A percentile compares a stretch with the other conserved stretches of the same genome.
Evolutionary conservation across 1,140 invertebrate genomes (phyloP).

Genomic region (Panagrolaimus sp.): DNA sequence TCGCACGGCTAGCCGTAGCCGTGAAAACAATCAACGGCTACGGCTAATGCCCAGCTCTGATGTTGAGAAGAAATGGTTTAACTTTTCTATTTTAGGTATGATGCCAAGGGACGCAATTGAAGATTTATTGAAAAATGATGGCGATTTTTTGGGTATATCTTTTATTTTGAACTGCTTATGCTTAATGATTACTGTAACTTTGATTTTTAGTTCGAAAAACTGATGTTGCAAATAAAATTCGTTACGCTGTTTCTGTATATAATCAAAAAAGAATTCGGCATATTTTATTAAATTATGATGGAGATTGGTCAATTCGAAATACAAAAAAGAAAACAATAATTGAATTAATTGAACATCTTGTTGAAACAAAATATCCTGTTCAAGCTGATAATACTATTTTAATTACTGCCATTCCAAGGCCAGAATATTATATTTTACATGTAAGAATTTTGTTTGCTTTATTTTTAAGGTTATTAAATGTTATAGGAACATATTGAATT

Average conservation of each 20-base stretch:
- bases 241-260: conserved; percentile 59
- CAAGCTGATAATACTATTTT: conserved; percentile 39
- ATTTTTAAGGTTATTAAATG: conserved; percentile 18
- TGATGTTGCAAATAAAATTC: conserved; percentile 75
- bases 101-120: conserved; percentile 90
- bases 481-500: conserved; percentile 19
- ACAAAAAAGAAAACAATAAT: conserved; percentile 6
- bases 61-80: no score
- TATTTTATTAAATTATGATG: conserved; percentile 68
- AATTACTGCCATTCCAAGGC: conserved; percentile 18
- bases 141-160: conserved; percentile 73
- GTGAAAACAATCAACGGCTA: no score
- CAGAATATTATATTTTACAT: conserved; percentile 42
- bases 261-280: conserved; percentile 51
- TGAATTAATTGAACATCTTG: conserved; percentile 3
- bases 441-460: conserved; percentile 24
- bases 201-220: conserved; percentile 70
- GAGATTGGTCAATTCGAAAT: conserved; percentile 23
- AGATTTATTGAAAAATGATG: conserved; percentile 75
- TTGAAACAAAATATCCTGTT: conserved; percentile 16
- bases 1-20: no score
- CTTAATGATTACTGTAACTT: background rate
- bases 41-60: no score
- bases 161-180: background rate
- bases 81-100: no score